These are phyloP conservation scores for Amblyraja radiata DNA, from an alignment of 2,797 vertebrate species.

Conservation along the genomic window DNA sequence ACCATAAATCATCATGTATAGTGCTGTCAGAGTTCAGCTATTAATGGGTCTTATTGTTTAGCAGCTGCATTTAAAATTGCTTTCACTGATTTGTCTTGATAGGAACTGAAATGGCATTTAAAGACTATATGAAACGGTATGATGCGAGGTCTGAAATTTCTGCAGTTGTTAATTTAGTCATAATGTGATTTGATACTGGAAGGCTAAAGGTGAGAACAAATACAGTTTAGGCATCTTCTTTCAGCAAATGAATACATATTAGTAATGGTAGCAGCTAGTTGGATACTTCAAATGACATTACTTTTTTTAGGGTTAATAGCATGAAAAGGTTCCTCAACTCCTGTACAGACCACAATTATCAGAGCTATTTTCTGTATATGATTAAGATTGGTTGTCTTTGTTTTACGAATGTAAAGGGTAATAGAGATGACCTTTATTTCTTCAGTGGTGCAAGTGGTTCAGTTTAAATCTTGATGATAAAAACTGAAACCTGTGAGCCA, in stretches of 20 bases:
- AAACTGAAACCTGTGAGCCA: neutral
- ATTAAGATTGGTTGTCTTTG: constrained; percentile 48
- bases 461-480: constrained; percentile 2
- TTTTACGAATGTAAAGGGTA: constrained; percentile 46
- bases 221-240: constrained; percentile 53
- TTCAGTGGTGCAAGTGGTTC: constrained; percentile 39
- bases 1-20: constrained; percentile 71
- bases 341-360: constrained; percentile 43
- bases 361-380: constrained; percentile 50
- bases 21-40: constrained; percentile 65
- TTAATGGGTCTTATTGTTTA: constrained; percentile 72
- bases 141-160: constrained; percentile 58
- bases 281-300: constrained; percentile 63
- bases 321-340: constrained; percentile 57
- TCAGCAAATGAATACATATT: constrained; percentile 55
- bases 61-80: constrained; percentile 65
- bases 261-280: constrained; percentile 56
- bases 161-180: constrained; percentile 71
- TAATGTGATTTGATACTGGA: constrained; percentile 62
- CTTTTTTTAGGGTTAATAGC: constrained; percentile 64
- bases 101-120: constrained; percentile 69
- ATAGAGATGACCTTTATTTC: constrained; percentile 46
- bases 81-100: constrained; percentile 61
- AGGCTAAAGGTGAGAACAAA: constrained; percentile 59
- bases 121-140: constrained; percentile 53